Evolutionary conservation across 2,113 vertebrate species (phyloP), one percentile per base, ranked within the genome.

Genomic region (Coracopsis vasa): DNA sequence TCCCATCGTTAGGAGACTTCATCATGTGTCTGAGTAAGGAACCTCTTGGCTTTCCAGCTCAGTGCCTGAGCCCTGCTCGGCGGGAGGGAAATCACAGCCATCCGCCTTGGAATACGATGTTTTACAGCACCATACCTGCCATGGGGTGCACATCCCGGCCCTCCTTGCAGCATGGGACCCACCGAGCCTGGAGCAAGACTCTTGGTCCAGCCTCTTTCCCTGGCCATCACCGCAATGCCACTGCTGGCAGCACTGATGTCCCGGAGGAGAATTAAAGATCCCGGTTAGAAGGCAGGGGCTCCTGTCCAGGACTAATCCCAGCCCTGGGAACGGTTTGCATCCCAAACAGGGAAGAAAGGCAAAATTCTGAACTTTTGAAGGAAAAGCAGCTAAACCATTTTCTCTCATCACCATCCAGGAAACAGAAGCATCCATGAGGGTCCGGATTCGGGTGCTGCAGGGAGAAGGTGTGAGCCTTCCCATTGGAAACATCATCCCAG

Each of bases 391-490:
- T 35, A 16, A 35, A 58, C 15, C 33, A 7, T 35, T 35, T 74
- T 23, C 12, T 80, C 11, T 42, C 2, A 1, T 16, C 4, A 0
- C 8, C 8, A 2, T 21, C 13, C 17, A 6, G 42, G 27, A 31
- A 39, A 12, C 9, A 35, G n/a, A 35, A 1, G 4, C 33, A 35
- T 15, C 56, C 4, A 1, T 4, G 13, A 58, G 21, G 56, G 21
- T 35, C 56, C 3, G 2, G 33, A 10, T 35, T 23, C 33, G 14
- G 33, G 33, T 16, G 56, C 21, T 58, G 56, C 33, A 35, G 13
- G 21, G 33, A 14, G 13, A 24, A 58, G 21, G 56, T 10, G 33
- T 35, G 56, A 58, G 21, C 56, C 21, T 65, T 56, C 72, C 39
- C 69, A 19, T 29, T 1, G 80, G 56, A 71, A 65, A 5, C 1